Conservation (phyloP, 92 coral and sea anemone species). For the Isaurus tuberculatus region DNA sequence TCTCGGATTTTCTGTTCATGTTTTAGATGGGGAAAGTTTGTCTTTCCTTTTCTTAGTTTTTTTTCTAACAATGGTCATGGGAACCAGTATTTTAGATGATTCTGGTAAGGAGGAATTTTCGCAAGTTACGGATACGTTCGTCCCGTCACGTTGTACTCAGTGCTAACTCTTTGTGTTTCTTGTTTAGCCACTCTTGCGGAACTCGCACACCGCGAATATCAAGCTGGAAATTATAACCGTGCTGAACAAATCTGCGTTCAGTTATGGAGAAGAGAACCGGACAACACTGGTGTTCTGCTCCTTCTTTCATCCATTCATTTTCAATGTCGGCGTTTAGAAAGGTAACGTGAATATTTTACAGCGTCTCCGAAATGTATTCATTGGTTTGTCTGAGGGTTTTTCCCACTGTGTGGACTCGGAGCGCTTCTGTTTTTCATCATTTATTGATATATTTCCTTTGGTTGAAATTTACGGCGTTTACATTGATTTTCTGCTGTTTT, state of each 20-base stretch:
- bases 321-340: constrained; percentile 98
- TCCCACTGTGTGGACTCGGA: not conserved
- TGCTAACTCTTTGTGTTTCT: constrained; percentile 47
- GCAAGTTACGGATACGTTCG: constrained; percentile 6
- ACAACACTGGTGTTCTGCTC: constrained; percentile 97
- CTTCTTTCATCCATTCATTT: constrained; percentile 97
- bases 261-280: constrained; percentile 98
- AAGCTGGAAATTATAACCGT: constrained; percentile 97
- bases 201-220: constrained; percentile 99
- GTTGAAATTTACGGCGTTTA: constrained; percentile 22
- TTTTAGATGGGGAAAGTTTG: constrained; percentile 75
- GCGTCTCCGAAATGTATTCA: constrained; percentile 42
- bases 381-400: constrained; percentile 14
- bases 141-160: constrained; percentile 15
- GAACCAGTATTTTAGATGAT: constrained; percentile 95
- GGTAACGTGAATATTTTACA: constrained; percentile 66
- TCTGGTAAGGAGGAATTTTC: constrained; percentile 74
- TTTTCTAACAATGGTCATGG: constrained; percentile 97
- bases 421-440: constrained; percentile 34
- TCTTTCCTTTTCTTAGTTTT: constrained; percentile 62
- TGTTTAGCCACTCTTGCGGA: constrained; percentile 98
- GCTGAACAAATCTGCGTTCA: constrained; percentile 99
- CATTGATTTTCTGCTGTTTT: not conserved
- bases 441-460: constrained; percentile 15
- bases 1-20: constrained; percentile 75